phyloP scores from a whole-genome alignment of 2,797 vertebrate species.

The Parauchenoglanis punctatus region DNA sequence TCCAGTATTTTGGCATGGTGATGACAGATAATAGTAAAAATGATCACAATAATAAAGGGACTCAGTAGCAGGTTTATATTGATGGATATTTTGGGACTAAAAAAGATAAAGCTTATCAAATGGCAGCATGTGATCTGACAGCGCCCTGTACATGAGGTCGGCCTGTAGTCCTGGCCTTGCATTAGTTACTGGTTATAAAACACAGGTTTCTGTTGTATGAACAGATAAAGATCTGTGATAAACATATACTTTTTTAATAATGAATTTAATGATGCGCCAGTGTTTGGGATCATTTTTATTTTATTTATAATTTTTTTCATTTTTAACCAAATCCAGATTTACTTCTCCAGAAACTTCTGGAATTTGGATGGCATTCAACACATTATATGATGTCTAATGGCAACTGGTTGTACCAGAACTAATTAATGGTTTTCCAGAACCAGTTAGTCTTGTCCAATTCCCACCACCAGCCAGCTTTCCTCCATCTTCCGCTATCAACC shows the following conservation, averaged over 20 bases:
- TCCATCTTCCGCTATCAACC: not conserved
- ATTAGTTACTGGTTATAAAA: not conserved
- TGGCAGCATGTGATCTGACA: constrained; percentile 26
- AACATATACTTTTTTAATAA: not conserved
- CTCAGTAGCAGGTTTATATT: constrained; percentile 64
- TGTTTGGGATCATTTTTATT: not conserved
- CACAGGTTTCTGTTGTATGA: not conserved
- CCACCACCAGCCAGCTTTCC: not conserved
- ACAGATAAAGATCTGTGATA: not conserved
- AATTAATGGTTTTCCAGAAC: not conserved
- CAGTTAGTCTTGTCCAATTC: not conserved
- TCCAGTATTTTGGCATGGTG: constrained; percentile 48
- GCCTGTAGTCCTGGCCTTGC: not conserved
- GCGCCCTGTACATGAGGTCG: too few relatives aligned
- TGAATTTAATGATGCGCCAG: not conserved
- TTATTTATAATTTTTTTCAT: too few relatives aligned
- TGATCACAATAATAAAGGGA: constrained; percentile 63
- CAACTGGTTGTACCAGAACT: not conserved
- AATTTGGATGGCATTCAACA: not conserved
- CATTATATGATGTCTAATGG: not conserved
- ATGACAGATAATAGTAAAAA: constrained; percentile 65
- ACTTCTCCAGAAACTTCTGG: not conserved
- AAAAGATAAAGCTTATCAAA: constrained; percentile 73
- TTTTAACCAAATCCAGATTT: not conserved
- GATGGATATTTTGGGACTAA: constrained; percentile 63